These are phyloP conservation scores for Penelope pileata DNA, from an alignment of 2,113 vertebrate genomes.

Conservation along the genomic window DNA sequence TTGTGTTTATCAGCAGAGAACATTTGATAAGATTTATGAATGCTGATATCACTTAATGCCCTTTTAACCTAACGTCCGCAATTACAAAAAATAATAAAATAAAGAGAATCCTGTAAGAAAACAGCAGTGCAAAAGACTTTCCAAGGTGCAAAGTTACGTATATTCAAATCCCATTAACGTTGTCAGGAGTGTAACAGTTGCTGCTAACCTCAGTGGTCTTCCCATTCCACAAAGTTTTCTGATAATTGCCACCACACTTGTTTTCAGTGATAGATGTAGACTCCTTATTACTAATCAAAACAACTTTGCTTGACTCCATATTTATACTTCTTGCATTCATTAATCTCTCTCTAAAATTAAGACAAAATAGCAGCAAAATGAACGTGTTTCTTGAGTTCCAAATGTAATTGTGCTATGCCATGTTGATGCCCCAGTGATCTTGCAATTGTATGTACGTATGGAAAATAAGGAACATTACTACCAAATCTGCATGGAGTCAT, in stretches of 20 bases:
- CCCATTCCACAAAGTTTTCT: neutral
- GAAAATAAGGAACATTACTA: neutral
- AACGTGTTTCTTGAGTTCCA: neutral
- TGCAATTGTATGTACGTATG: neutral
- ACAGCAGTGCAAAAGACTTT: neutral
- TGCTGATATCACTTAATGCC: neutral
- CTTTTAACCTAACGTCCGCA: neutral
- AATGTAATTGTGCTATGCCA: neutral
- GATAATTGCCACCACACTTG: neutral
- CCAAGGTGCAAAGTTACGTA: neutral
- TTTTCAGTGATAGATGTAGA: neutral
- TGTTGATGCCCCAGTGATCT: neutral
- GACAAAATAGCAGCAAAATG: neutral
- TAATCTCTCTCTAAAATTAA: neutral
- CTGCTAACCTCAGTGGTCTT: neutral
- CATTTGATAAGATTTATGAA: constrained; percentile 47
- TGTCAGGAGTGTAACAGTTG: neutral
- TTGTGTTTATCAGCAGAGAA: constrained; percentile 50
- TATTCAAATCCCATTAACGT: neutral
- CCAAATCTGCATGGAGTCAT: constrained; percentile 13
- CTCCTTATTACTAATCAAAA: neutral
- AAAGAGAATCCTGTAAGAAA: neutral
- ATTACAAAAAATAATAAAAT: neutral
- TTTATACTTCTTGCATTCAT: neutral
- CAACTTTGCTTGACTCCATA: neutral